These are phyloP conservation scores for Solen grandis DNA, from an alignment of 1,140 invertebrate species.

Conservation along the genomic window DNA sequence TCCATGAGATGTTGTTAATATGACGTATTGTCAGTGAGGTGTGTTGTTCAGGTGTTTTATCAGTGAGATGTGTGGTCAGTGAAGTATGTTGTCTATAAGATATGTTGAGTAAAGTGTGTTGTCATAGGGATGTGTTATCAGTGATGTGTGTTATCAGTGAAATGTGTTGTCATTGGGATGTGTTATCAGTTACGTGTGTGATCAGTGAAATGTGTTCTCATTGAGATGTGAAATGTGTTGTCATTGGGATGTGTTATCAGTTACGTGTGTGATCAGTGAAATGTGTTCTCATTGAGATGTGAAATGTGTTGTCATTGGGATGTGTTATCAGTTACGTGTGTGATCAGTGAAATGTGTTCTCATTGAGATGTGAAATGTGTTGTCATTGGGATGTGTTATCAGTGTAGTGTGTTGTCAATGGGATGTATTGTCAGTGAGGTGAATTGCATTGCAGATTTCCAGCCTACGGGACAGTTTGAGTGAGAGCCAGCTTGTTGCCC, in stretches of 20 bases:
- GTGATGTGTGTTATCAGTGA: not conserved
- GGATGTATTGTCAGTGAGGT: not conserved
- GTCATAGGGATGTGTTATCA: no score
- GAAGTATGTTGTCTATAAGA: no score
- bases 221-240: no score
- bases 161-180: not conserved
- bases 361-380: not conserved
- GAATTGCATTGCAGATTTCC: slow-evolving; percentile 62
- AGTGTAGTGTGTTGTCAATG: not conserved
- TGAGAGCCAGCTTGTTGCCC: slow-evolving; percentile 61
- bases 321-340: not conserved
- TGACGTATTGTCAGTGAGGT: no score
- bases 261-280: not conserved
- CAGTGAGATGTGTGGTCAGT: no score
- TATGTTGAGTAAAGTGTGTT: no score
- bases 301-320: not conserved
- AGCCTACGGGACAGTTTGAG: slow-evolving; percentile 69
- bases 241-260: no score
- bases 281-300: not conserved
- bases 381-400: not conserved
- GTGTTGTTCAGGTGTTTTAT: no score
- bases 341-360: not conserved
- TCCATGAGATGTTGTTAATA: no score
- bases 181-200: no score
- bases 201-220: no score